phyloP scores from a whole-genome alignment of 2,113 vertebrate genomes.

The Platysteira castanea region DNA sequence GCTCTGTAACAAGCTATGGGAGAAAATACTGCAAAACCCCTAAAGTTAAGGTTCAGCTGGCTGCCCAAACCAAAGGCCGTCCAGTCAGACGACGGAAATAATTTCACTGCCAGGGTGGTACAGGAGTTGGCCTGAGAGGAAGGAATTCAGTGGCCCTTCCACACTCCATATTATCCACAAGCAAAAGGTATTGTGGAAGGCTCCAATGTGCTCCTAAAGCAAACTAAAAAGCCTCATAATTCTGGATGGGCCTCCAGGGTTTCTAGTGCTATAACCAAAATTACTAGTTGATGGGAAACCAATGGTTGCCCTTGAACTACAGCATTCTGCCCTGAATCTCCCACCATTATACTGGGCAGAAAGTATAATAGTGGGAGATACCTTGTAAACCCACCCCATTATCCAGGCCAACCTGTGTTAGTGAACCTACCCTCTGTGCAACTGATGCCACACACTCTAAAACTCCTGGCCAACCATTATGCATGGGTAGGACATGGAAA shows the following conservation, averaged over 20 bases:
- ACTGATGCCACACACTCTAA: not conserved
- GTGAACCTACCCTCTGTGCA: not conserved
- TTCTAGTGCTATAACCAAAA: not conserved
- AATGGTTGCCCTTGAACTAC: not conserved
- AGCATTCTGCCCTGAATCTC: not conserved
- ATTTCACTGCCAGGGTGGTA: not conserved
- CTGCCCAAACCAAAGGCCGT: not conserved
- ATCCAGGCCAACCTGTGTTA: not conserved
- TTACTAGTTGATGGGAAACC: no score
- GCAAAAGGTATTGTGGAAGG: not conserved
- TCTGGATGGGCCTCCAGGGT: not conserved
- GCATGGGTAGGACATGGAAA: not conserved
- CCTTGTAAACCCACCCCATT: not conserved
- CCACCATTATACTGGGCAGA: not conserved
- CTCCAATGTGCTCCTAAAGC: not conserved
- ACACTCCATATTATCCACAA: not conserved
- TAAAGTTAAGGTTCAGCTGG: not conserved
- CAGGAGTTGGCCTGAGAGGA: not conserved
- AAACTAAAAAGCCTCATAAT: not conserved
- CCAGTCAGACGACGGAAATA: accelerated
- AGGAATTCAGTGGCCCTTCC: not conserved
- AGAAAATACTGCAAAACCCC: not conserved
- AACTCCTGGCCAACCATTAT: not conserved
- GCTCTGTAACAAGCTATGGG: not conserved
- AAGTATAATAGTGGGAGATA: not conserved